phyloP scores from a whole-genome alignment of 2,888 invertebrate species.

The Pyrocoelia pectoralis region DNA sequence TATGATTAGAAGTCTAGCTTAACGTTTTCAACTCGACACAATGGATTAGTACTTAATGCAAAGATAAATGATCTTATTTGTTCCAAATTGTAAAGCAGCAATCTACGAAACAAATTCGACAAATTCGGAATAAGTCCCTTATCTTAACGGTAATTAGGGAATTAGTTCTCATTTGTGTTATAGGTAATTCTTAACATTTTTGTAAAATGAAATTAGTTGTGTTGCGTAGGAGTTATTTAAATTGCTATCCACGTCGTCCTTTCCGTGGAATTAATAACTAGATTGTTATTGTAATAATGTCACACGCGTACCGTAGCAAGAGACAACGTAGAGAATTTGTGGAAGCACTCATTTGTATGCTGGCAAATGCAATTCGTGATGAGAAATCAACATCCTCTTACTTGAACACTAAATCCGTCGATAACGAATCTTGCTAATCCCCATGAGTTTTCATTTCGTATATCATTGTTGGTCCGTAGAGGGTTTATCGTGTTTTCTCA shows the following conservation, averaged over 20 bases:
- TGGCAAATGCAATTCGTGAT: conserved; percentile 23
- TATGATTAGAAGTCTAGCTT: not conserved
- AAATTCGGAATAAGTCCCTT: no score
- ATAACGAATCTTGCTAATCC: conserved; percentile 24
- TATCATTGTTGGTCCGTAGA: conserved; percentile 21
- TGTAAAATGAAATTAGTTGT: no score
- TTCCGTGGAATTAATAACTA: conserved; percentile 19
- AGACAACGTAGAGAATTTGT: conserved; percentile 16
- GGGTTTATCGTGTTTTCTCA: conserved; percentile 22
- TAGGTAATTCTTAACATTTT: no score
- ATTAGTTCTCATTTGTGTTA: no score
- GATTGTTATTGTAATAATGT: conserved; percentile 25
- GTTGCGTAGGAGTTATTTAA: not conserved
- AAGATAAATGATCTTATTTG: not conserved
- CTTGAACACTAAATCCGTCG: conserved; percentile 20
- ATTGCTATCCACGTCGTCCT: conserved; percentile 8
- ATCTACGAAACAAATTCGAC: no score
- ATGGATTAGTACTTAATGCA: not conserved
- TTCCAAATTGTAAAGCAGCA: not conserved
- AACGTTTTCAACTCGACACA: not conserved
- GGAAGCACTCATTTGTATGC: conserved; percentile 24
- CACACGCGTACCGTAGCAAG: conserved; percentile 14
- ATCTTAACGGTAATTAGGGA: no score
- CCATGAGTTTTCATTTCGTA: conserved; percentile 25
- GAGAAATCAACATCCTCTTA: conserved; percentile 28